A percentile compares a stretch with the other conserved stretches of the same genome.
These are phyloP conservation scores for Ormyrus thymus DNA, from an alignment of 2,888 invertebrate species.

Conservation along the genomic window DNA sequence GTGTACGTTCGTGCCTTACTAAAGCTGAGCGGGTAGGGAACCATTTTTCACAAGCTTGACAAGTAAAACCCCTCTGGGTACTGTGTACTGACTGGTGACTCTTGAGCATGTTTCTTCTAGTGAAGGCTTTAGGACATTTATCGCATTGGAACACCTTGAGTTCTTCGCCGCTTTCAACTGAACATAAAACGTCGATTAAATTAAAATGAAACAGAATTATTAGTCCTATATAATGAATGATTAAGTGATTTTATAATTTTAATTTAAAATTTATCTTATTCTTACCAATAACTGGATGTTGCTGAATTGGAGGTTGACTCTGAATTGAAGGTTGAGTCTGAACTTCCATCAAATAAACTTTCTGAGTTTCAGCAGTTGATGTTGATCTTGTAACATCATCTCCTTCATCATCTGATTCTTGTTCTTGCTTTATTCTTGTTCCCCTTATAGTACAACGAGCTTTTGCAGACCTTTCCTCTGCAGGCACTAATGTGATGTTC, in stretches of 20 bases:
- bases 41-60: constrained; percentile 80
- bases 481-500: constrained; percentile 75
- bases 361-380: constrained; percentile 66
- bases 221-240: constrained; percentile 7
- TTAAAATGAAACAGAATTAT: too few relatives aligned
- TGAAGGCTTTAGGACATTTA: constrained; percentile 80
- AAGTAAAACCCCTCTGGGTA: constrained; percentile 78
- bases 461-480: constrained; percentile 72
- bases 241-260: neutral
- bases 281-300: constrained; percentile 46
- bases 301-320: constrained; percentile 24
- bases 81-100: constrained; percentile 80
- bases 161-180: constrained; percentile 70
- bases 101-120: constrained; percentile 78
- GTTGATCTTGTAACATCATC: constrained; percentile 70
- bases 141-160: constrained; percentile 79
- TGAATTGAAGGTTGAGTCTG: constrained; percentile 34
- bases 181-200: constrained; percentile 9
- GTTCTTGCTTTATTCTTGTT: constrained; percentile 73
- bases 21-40: constrained; percentile 83
- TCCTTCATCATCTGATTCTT: constrained; percentile 71
- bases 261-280: constrained; percentile 9
- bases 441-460: constrained; percentile 72
- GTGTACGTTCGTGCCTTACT: constrained; percentile 82
- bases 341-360: constrained; percentile 72